phyloP scores from a whole-genome alignment of 2,797 vertebrate species.

The Diceros bicornis region DNA sequence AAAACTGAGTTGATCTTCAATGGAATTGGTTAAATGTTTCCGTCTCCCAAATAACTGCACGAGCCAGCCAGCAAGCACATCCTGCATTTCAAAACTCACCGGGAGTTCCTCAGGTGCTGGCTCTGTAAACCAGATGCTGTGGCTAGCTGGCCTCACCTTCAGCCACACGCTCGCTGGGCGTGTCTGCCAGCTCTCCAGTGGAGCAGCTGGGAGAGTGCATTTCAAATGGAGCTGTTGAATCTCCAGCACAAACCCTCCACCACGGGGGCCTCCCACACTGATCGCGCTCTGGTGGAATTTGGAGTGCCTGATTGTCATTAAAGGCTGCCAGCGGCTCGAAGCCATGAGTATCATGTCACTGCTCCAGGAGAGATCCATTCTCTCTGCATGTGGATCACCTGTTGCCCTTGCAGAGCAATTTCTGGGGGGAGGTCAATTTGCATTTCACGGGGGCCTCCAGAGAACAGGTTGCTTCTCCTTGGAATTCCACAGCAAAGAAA shows the following conservation, averaged over 20 bases:
- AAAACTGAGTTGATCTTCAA: slow-evolving; percentile 75
- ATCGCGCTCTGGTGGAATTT: neutral
- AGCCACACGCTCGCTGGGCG: neutral
- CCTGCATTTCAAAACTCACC: slow-evolving; percentile 36
- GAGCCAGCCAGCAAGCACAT: neutral
- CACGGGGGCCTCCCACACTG: neutral
- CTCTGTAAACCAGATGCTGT: slow-evolving; percentile 18
- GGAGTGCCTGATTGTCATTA: neutral
- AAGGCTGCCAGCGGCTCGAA: neutral
- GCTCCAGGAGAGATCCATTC: neutral
- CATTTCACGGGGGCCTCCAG: neutral
- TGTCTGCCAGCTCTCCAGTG: neutral
- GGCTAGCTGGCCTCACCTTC: neutral
- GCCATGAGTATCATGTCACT: no score
- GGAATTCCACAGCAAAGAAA: slow-evolving; percentile 33
- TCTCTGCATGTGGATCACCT: neutral
- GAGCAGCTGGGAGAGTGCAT: neutral
- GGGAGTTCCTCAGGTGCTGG: slow-evolving; percentile 30
- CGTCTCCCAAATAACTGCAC: slow-evolving; percentile 69
- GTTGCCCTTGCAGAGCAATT: neutral
- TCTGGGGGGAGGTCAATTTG: neutral
- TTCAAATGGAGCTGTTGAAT: neutral
- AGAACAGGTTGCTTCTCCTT: slow-evolving; percentile 26
- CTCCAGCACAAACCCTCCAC: neutral
- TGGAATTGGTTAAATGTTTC: slow-evolving; percentile 80